A percentile compares a stretch with the other conserved stretches of the same genome.
phyloP scores from a whole-genome alignment of 2,113 vertebrate genomes.

The Cyanoramphus novaezelandiae region DNA sequence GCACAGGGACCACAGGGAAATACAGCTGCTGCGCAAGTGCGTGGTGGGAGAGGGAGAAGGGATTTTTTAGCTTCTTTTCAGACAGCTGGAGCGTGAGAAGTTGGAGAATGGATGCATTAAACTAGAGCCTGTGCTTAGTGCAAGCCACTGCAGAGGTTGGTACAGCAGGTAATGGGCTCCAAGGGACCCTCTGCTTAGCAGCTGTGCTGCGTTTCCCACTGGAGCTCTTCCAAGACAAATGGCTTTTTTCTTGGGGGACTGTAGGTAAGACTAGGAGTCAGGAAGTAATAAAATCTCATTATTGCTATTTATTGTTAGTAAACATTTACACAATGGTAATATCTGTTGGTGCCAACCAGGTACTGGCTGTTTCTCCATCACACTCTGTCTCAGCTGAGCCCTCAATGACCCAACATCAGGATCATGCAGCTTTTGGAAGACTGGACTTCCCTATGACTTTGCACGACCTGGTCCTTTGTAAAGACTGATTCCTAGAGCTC shows the following conservation, averaged over 20 bases:
- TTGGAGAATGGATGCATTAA: not conserved
- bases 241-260: not conserved
- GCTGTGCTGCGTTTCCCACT: not conserved
- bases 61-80: not conserved
- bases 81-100: conserved; percentile 41
- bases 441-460: not conserved
- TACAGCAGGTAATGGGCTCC: conserved; percentile 9
- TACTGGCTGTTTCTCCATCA: not conserved
- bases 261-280: conserved; percentile 53
- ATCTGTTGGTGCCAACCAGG: not conserved
- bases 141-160: not conserved
- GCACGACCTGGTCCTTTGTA: not conserved
- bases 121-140: not conserved
- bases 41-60: not conserved
- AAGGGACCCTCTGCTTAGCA: not conserved
- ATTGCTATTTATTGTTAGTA: conserved; percentile 36
- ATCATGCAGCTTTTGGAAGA: not conserved
- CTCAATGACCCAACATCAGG: not conserved
- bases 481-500: not conserved
- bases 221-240: conserved; percentile 6
- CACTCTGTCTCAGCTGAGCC: not conserved
- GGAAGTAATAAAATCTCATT: conserved; percentile 52
- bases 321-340: not conserved
- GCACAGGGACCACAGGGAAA: not conserved
- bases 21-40: not conserved